Evolutionary conservation across 2,888 invertebrate genomes (phyloP).

Genomic region (Hypomecis atomaria): DNA sequence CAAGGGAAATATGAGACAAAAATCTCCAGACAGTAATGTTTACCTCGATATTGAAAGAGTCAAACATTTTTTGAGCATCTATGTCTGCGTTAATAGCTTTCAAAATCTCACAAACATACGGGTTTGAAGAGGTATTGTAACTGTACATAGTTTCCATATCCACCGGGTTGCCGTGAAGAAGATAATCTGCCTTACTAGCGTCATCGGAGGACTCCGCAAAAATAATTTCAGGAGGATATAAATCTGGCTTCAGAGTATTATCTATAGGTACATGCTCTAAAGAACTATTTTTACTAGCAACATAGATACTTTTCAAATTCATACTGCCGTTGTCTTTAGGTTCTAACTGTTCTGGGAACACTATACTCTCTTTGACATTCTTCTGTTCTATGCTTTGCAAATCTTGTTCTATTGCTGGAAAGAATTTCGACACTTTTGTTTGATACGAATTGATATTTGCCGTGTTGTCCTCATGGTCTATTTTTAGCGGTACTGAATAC

Average conservation of each 20-base stretch:
- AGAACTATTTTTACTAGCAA: conserved; percentile 31
- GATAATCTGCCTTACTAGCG: conserved; percentile 59
- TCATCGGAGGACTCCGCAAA: conserved; percentile 42
- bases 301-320: conserved; percentile 52
- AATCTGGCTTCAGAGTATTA: conserved; percentile 19
- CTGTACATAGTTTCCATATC: conserved; percentile 45
- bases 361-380: conserved; percentile 48
- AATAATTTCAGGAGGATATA: conserved; percentile 23
- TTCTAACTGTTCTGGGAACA: conserved; percentile 47
- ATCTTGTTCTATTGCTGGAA: conserved; percentile 57
- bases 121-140: conserved; percentile 52
- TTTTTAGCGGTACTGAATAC: neutral
- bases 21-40: too few relatives aligned
- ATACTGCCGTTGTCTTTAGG: conserved; percentile 44
- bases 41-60: conserved; percentile 70
- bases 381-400: conserved; percentile 50
- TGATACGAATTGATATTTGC: conserved; percentile 42
- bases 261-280: conserved; percentile 7
- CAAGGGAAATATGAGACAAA: too few relatives aligned
- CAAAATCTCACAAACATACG: conserved; percentile 54
- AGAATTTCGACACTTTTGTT: conserved; percentile 57
- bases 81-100: conserved; percentile 58
- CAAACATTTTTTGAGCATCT: conserved; percentile 63
- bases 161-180: conserved; percentile 56
- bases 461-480: conserved; percentile 10